Percentiles rank a stretch among this genome's conserved stretches.
phyloP scores from a whole-genome alignment of 2,797 vertebrate genomes.

The Podarcis lilfordi region DNA sequence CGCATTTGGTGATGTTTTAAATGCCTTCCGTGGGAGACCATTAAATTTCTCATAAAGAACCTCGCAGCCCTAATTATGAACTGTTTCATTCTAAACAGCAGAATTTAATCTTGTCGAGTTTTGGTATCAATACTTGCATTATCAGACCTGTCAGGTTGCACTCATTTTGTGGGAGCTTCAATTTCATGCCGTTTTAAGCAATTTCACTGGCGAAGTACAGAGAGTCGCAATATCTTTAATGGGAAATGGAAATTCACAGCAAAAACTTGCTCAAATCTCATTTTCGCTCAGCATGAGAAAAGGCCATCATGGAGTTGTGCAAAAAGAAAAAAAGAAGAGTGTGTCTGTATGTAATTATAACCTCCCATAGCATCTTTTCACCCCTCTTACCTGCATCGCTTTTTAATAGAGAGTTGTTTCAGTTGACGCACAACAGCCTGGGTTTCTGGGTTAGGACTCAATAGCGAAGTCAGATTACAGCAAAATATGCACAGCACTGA shows the following conservation, averaged over 20 bases:
- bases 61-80: conserved; percentile 63
- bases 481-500: conserved; percentile 30
- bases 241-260: conserved; percentile 69
- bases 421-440: conserved; percentile 14
- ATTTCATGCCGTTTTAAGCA: conserved; percentile 73
- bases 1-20: conserved; percentile 59
- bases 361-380: conserved; percentile 42
- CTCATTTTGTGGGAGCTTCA: conserved; percentile 58
- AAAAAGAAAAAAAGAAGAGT: neutral
- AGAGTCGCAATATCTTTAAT: conserved; percentile 61
- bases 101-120: conserved; percentile 65
- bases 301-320: conserved; percentile 35
- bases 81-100: conserved; percentile 63
- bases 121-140: conserved; percentile 54
- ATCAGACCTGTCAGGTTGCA: conserved; percentile 66
- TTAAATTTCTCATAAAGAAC: conserved; percentile 66
- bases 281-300: conserved; percentile 42
- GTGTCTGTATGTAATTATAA: conserved; percentile 29
- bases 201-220: conserved; percentile 58
- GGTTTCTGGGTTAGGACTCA: conserved; percentile 9
- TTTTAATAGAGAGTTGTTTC: conserved; percentile 32
- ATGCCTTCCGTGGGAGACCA: conserved; percentile 52
- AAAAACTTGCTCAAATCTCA: conserved; percentile 62
- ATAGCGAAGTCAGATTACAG: neutral
- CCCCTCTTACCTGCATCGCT: neutral